Percentiles rank a stretch among this genome's conserved stretches.
Evolutionary conservation across 2,888 invertebrate genomes (phyloP).

Genomic region (Amphimallon solstitiale): DNA sequence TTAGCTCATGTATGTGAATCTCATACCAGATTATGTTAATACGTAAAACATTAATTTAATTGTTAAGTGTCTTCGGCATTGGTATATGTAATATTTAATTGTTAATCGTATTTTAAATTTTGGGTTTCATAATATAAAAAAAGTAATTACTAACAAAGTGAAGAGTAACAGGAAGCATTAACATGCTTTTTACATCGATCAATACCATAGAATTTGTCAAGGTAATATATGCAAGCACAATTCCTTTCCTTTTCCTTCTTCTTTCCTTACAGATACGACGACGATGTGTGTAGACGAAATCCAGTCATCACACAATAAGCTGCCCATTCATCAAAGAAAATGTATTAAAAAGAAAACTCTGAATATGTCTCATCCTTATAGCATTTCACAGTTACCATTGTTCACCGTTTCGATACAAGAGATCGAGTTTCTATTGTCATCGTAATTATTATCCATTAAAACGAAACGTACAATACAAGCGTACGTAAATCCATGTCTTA

Average conservation of each 20-base stretch:
- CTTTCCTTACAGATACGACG: not conserved
- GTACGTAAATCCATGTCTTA: constrained; percentile 35
- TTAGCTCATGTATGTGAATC: too few relatives aligned
- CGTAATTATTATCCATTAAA: constrained; percentile 40
- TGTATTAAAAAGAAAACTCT: constrained; percentile 7
- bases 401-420: constrained; percentile 23
- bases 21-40: too few relatives aligned
- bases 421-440: constrained; percentile 32
- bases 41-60: too few relatives aligned
- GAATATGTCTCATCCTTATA: constrained; percentile 17
- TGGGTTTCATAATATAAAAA: not conserved
- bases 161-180: not conserved
- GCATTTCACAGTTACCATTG: constrained; percentile 9
- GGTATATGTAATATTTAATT: too few relatives aligned
- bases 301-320: not conserved
- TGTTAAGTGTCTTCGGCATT: too few relatives aligned
- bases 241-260: not conserved
- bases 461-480: constrained; percentile 29
- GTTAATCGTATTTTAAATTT: too few relatives aligned
- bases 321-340: not conserved
- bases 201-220: not conserved
- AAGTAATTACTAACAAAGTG: not conserved
- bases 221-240: not conserved
- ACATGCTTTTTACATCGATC: not conserved
- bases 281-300: not conserved